phyloP scores from a whole-genome alignment of 2,113 vertebrate genomes.

The Tiliqua scincoides region DNA sequence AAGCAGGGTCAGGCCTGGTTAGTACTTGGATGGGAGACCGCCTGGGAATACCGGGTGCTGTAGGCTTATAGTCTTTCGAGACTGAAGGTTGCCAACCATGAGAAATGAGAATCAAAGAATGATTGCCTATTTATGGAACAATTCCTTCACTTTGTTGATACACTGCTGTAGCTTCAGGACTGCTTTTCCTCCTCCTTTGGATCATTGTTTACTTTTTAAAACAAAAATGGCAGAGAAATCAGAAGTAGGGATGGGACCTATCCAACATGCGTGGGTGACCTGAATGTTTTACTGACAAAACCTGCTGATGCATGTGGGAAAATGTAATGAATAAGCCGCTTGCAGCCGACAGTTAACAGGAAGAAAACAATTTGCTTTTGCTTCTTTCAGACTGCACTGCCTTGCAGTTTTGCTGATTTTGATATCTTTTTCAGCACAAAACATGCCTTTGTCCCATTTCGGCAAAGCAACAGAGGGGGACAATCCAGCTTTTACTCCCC shows the following conservation, averaged over 20 bases:
- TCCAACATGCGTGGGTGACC: background rate
- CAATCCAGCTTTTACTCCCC: background rate
- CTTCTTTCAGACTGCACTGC: rapidly evolving
- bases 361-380: background rate
- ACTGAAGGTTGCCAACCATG: too few relatives aligned
- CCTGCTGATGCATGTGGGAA: conserved; percentile 10
- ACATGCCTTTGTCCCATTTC: background rate
- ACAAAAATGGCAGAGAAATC: background rate
- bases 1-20: too few relatives aligned
- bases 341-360: background rate
- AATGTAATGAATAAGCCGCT: background rate
- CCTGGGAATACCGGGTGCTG: too few relatives aligned
- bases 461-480: background rate
- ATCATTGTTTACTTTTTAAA: background rate
- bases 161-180: background rate
- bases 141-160: background rate
- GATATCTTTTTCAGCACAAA: background rate
- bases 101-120: too few relatives aligned
- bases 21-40: too few relatives aligned
- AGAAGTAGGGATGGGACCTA: rapidly evolving
- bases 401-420: background rate
- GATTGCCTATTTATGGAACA: too few relatives aligned
- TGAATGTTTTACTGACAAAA: background rate
- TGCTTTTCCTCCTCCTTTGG: rapidly evolving
- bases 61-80: too few relatives aligned